Base-by-base conservation (phyloP, 2,113 vertebrate species). In the Recurvirostra avosetta region DNA sequence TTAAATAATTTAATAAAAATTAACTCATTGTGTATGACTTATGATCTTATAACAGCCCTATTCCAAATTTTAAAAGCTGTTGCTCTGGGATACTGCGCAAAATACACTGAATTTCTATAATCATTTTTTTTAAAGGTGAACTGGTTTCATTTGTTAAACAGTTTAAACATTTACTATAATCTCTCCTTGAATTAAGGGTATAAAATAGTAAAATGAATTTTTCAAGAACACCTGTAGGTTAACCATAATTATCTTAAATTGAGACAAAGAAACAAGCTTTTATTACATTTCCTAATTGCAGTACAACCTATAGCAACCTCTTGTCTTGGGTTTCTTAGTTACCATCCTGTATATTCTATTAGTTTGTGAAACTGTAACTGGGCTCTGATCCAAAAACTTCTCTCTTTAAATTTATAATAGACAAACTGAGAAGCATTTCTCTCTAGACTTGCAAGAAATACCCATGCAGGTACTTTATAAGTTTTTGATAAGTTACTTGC, bases 231-330 rank as follows among this genome's bases (percentile, higher is more conserved):
- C 8, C 19, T 86, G 23, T 52, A 72, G 30, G 6, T 96, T 94
- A 79, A 65, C 41, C 8, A 15, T 45, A 88, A 87, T 87, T 92
- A 79, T 55, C 71, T 95, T 71, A 94, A 78, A 55, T n/a, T 53
- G 40, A 93, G 74, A 76, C 49, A 95, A 95, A 94, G 13, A 70
- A 82, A 70, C 29, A 80, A 65, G 38, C 29, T 93, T 80, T 96
- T 93, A 91, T 90, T 95, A 45, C 36, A 66, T 88, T 88, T 93
- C 71, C 55, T 92, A 90, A 88, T 76, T 80, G 43, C 62, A 66
- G 36, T 62, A 15, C 27, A 93, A 74, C 17, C 22, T 88, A 9
- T 38, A 90, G 67, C 45, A 93, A 76, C 34, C 76, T 93, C 63
- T 86, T 62, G 41, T 88, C n/a, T 88, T 53, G 61, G 56, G 49